Evolutionary conservation across 2,113 vertebrate species (phyloP).

Genomic region (Probosciger aterrimus): DNA sequence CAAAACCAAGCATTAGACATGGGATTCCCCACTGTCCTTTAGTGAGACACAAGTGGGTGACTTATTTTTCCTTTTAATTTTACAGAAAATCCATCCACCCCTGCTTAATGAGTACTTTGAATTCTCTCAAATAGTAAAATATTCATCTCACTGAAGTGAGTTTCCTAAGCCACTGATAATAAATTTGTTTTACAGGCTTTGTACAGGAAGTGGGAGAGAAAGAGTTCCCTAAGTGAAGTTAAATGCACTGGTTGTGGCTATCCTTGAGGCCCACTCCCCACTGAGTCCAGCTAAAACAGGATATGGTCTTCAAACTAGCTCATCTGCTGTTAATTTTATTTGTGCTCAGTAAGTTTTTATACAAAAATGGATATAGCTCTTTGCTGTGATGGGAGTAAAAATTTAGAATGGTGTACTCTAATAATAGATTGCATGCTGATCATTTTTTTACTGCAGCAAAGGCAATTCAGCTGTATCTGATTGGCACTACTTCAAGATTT

Average conservation of each 20-base stretch:
- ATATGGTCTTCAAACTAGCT: background rate
- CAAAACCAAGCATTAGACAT: background rate
- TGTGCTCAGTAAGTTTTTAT: background rate
- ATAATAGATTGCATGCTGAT: slow-evolving; percentile 47
- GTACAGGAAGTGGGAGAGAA: background rate
- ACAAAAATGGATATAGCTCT: slow-evolving; percentile 10
- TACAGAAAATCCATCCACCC: background rate
- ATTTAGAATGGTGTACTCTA: slow-evolving; percentile 18
- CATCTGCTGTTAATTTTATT: background rate
- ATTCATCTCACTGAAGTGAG: background rate
- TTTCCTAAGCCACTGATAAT: background rate
- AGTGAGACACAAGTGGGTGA: background rate
- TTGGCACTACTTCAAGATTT: slow-evolving; percentile 56
- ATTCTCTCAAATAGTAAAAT: background rate
- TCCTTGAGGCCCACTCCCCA: background rate
- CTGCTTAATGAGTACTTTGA: background rate
- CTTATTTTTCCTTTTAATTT: background rate
- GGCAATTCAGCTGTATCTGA: slow-evolving; percentile 55
- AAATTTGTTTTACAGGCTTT: background rate
- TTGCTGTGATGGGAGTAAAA: slow-evolving; percentile 10
- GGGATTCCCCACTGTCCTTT: background rate
- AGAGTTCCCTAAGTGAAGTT: background rate
- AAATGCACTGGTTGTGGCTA: background rate
- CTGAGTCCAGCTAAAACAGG: background rate
- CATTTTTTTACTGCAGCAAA: slow-evolving; percentile 24